These are phyloP conservation scores for Apotomis turbidana DNA, from an alignment of 2,888 invertebrate species.

Conservation along the genomic window DNA sequence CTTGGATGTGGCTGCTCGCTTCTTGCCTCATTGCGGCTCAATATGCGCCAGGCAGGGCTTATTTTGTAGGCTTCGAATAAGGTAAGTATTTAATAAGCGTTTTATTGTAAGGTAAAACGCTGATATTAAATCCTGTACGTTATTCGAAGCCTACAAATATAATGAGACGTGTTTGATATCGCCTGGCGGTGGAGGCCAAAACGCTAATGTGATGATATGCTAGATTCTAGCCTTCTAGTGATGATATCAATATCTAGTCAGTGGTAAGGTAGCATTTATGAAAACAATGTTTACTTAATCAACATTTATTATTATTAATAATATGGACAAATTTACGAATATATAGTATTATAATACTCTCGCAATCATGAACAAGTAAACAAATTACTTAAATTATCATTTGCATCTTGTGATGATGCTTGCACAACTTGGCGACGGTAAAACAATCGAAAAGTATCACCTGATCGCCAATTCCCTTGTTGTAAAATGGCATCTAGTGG, in stretches of 20 bases:
- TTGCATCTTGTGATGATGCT: neutral
- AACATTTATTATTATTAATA: too few relatives aligned
- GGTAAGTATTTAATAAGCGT: too few relatives aligned
- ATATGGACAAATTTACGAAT: too few relatives aligned
- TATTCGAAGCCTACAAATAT: too few relatives aligned
- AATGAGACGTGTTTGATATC: neutral
- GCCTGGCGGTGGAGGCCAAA: neutral
- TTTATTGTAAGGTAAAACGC: slow-evolving; percentile 11
- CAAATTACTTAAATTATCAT: too few relatives aligned
- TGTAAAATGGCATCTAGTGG: slow-evolving; percentile 32
- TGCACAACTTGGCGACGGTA: neutral
- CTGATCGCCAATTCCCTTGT: slow-evolving; percentile 34
- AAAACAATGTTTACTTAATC: too few relatives aligned
- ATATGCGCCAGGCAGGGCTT: neutral
- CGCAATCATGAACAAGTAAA: too few relatives aligned
- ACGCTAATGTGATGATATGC: neutral
- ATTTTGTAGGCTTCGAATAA: neutral
- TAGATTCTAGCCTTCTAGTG: neutral
- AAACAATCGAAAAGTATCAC: neutral
- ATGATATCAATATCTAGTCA: too few relatives aligned
- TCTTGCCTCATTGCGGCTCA: neutral
- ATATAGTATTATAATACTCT: too few relatives aligned
- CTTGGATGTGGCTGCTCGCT: too few relatives aligned
- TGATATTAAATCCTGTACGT: neutral
- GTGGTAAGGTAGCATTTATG: too few relatives aligned